These are phyloP conservation scores for Saccopteryx leptura DNA, from an alignment of 2,113 vertebrate species.

Conservation along the genomic window DNA sequence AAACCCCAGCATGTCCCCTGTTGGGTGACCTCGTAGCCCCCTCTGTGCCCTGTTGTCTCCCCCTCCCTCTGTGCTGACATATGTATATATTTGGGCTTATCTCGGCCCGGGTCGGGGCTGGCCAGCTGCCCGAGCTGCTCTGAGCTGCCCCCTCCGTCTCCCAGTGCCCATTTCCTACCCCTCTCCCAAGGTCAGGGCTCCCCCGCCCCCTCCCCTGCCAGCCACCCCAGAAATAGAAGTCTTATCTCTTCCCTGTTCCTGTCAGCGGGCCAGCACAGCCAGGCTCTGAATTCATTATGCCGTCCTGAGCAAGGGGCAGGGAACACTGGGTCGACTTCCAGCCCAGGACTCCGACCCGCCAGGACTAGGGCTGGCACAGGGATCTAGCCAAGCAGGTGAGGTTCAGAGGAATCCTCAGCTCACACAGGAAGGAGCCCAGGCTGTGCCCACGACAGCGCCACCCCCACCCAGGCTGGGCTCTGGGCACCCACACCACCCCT, in stretches of 20 bases:
- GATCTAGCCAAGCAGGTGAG: background rate
- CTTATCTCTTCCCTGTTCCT: slow-evolving; percentile 39
- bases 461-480: background rate
- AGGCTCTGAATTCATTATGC: background rate
- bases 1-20: background rate
- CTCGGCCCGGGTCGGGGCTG: background rate
- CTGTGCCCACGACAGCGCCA: background rate
- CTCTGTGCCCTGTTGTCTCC: background rate
- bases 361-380: background rate
- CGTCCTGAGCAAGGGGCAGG: background rate
- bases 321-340: background rate
- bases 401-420: background rate
- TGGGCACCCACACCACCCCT: background rate
- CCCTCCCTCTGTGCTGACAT: background rate
- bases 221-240: slow-evolving; percentile 37
- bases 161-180: background rate
- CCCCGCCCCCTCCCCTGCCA: background rate
- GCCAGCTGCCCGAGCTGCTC: background rate
- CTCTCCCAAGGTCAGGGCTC: slow-evolving; percentile 26
- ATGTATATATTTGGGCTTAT: background rate
- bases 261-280: background rate
- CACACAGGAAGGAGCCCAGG: accelerated
- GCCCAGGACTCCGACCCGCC: too few relatives aligned
- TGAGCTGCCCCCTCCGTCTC: background rate
- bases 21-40: background rate